Percentiles rank a stretch among this genome's conserved stretches.
Conservation (phyloP, 2,888 invertebrate species). For the Aphidoletes aphidimyza region DNA sequence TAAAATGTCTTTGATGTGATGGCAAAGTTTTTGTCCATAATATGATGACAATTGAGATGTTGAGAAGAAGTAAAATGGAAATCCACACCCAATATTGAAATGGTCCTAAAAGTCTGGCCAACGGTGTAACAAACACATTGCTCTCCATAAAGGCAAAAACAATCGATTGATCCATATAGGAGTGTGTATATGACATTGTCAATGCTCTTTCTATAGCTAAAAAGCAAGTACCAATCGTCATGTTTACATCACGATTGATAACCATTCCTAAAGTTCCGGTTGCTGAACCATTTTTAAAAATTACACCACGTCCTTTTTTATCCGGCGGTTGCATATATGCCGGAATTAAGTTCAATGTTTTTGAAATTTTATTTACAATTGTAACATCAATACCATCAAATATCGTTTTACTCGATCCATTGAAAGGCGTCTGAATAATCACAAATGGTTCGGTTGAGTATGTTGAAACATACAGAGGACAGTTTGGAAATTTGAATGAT, state of each 20-base stretch:
- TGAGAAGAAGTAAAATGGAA: background rate
- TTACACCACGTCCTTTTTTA: background rate
- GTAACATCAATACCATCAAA: background rate
- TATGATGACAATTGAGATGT: background rate
- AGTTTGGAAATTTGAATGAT: background rate
- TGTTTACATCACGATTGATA: too few relatives aligned
- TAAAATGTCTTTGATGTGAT: background rate
- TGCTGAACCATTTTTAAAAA: background rate
- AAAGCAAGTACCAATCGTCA: background rate
- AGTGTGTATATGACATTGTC: background rate
- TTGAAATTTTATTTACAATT: background rate
- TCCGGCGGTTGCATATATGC: background rate
- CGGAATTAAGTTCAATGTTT: background rate
- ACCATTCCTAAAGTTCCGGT: background rate
- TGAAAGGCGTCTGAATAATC: background rate
- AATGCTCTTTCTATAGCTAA: background rate
- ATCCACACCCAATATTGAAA: background rate
- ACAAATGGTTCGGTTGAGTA: background rate
- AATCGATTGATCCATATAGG: background rate
- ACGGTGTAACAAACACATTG: background rate
- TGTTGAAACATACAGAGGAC: background rate
- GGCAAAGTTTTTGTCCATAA: background rate
- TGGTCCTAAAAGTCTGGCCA: background rate
- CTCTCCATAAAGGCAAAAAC: background rate
- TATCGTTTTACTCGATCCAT: too few relatives aligned